Evolutionary conservation across 2,113 vertebrate genomes (phyloP).

Genomic region (Xiphias gladius): DNA sequence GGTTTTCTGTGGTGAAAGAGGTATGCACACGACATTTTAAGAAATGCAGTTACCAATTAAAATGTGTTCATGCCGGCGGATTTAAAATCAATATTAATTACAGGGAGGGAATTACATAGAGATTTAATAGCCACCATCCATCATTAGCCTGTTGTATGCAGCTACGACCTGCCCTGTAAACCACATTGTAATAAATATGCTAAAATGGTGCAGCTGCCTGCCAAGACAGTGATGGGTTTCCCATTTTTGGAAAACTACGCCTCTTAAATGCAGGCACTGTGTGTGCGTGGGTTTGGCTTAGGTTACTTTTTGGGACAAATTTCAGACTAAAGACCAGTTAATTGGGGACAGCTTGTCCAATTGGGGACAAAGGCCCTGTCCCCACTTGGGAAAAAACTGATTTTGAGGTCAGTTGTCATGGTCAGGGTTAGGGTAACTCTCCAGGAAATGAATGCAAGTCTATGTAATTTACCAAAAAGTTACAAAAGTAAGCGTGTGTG

Average conservation of each 20-base stretch:
- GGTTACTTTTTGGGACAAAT: too few relatives aligned
- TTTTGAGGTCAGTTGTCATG: too few relatives aligned
- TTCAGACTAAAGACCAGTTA: too few relatives aligned
- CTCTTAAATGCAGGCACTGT: conserved; percentile 10
- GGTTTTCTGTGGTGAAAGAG: not conserved
- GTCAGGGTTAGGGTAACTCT: too few relatives aligned
- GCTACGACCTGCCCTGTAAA: conserved; percentile 46
- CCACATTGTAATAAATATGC: conserved; percentile 67
- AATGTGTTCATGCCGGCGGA: conserved; percentile 51
- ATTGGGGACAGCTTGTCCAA: too few relatives aligned
- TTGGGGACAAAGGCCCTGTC: too few relatives aligned
- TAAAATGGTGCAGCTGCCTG: conserved; percentile 51
- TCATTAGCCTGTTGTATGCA: conserved; percentile 61
- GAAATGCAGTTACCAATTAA: conserved; percentile 43
- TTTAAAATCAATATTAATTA: conserved; percentile 70
- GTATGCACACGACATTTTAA: conserved; percentile 20
- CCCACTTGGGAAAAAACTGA: too few relatives aligned
- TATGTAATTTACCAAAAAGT: too few relatives aligned
- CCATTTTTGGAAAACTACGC: conserved; percentile 44
- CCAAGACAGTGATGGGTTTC: conserved; percentile 60
- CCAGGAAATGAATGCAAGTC: too few relatives aligned
- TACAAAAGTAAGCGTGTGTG: not conserved
- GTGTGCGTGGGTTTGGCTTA: not conserved
- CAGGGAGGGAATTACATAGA: conserved; percentile 46
- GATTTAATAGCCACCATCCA: conserved; percentile 61